These are phyloP conservation scores for Arctocebus calabarensis DNA, from an alignment of 2,797 vertebrate species.

Conservation along the genomic window DNA sequence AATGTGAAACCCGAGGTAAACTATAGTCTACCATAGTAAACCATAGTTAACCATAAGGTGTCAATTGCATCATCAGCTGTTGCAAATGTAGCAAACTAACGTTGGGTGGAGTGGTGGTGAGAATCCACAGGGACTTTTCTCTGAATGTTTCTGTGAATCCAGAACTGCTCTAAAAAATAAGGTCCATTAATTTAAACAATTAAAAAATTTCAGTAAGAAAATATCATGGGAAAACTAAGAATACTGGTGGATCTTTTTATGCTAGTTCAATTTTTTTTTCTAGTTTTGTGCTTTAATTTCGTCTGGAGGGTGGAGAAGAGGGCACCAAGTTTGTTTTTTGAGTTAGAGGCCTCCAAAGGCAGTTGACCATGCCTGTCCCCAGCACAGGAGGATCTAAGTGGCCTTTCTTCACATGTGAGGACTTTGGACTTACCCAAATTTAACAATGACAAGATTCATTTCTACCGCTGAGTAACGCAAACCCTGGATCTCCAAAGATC, in stretches of 20 bases:
- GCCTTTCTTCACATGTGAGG: not conserved
- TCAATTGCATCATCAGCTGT: not conserved
- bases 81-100: fast-evolving
- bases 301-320: not conserved
- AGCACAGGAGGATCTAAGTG: not conserved
- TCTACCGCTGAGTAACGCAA: not conserved
- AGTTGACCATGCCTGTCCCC: fast-evolving
- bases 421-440: not conserved
- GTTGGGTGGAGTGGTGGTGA: no score
- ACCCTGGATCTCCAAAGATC: no score
- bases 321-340: fast-evolving
- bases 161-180: not conserved
- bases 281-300: not conserved
- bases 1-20: not conserved
- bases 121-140: not conserved
- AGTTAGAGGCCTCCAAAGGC: not conserved
- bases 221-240: not conserved
- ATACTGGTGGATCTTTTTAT: not conserved
- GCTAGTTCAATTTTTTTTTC: not conserved
- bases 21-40: no score
- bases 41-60: not conserved
- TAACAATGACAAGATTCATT: not conserved
- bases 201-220: not conserved
- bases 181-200: not conserved
- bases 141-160: not conserved